These are phyloP conservation scores for Nematostella vectensis DNA, from an alignment of 92 coral and sea anemone genomes.

Conservation along the genomic window DNA sequence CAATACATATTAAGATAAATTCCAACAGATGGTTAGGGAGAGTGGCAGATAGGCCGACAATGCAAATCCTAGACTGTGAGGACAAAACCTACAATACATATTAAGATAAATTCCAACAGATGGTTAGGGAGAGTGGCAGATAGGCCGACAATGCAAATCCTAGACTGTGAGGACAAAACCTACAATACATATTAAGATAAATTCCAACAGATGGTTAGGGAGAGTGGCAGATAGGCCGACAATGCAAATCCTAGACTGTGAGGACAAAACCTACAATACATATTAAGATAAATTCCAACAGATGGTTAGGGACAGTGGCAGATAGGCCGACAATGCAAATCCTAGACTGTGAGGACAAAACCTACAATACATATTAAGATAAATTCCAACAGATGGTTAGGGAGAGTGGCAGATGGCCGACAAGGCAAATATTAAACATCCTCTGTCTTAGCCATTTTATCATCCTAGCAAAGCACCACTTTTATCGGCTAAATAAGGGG, in stretches of 20 bases:
- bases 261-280: slow-evolving; percentile 61
- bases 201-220: slow-evolving; percentile 45
- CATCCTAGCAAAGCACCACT: too few species aligned
- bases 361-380: slow-evolving; percentile 17
- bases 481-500: too few species aligned
- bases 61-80: slow-evolving; percentile 91
- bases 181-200: slow-evolving; percentile 5
- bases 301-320: too few species aligned
- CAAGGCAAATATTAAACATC: too few species aligned
- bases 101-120: slow-evolving; percentile 2
- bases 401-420: too few species aligned
- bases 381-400: too few species aligned
- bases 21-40: slow-evolving; percentile 54
- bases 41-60: slow-evolving; percentile 94
- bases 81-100: slow-evolving; percentile 57
- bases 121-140: slow-evolving; percentile 86
- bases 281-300: background rate
- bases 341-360: slow-evolving; percentile 68
- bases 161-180: slow-evolving; percentile 90
- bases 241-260: slow-evolving; percentile 92
- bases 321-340: too few species aligned
- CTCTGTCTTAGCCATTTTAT: too few species aligned
- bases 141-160: slow-evolving; percentile 93
- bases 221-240: slow-evolving; percentile 96
- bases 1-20: background rate